Percentiles rank a stretch among this genome's conserved stretches.
These are phyloP conservation scores for Himalopsyche tibetana DNA, from an alignment of 2,888 invertebrate species.

Conservation along the genomic window DNA sequence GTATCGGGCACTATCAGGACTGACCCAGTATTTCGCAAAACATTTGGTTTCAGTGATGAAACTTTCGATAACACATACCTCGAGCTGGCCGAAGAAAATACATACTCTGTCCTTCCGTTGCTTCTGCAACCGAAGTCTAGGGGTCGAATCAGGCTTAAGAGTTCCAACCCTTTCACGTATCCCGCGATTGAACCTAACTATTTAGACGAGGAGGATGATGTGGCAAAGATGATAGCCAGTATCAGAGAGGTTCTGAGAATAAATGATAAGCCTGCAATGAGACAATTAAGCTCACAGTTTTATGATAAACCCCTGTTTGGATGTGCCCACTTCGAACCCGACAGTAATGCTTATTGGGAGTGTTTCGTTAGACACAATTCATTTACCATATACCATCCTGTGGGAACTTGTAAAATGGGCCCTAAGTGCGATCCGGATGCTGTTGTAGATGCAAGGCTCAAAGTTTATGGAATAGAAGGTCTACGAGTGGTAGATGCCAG, in stretches of 20 bases:
- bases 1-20: constrained; percentile 80
- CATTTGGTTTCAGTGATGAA: constrained; percentile 77
- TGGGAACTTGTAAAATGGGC: constrained; percentile 83
- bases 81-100: constrained; percentile 76
- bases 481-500: constrained; percentile 87
- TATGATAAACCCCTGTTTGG: constrained; percentile 77
- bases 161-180: constrained; percentile 80
- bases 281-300: constrained; percentile 74
- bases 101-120: constrained; percentile 81
- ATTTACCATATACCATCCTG: constrained; percentile 83
- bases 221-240: constrained; percentile 75
- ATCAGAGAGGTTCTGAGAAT: constrained; percentile 73
- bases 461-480: constrained; percentile 82
- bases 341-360: constrained; percentile 82
- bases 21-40: constrained; percentile 74
- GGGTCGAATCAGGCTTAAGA: constrained; percentile 83
- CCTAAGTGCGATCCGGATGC: constrained; percentile 76
- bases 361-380: constrained; percentile 82
- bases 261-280: constrained; percentile 76
- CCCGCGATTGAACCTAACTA: constrained; percentile 83
- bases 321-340: constrained; percentile 75
- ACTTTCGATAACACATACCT: constrained; percentile 79
- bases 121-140: constrained; percentile 85
- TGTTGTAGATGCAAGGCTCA: constrained; percentile 80
- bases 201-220: constrained; percentile 78